phyloP scores from a whole-genome alignment of 1,140 invertebrate species.

The Paraescarpia echinospica region DNA sequence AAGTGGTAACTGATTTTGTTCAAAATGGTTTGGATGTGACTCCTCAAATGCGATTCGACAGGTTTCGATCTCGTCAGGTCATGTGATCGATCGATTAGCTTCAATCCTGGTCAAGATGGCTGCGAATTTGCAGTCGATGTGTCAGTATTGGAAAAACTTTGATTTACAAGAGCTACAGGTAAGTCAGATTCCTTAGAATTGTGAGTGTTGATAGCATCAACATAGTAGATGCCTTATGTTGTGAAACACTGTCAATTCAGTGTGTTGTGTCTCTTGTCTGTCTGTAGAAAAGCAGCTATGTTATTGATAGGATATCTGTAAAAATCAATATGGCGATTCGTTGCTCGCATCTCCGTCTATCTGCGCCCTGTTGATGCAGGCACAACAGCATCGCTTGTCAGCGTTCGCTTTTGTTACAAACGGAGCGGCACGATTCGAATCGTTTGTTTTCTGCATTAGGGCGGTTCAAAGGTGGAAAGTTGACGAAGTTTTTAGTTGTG shows the following conservation, averaged over 20 bases:
- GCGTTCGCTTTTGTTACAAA: neutral
- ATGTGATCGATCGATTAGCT: constrained; percentile 59
- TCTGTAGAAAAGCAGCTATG: constrained; percentile 12
- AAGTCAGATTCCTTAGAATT: constrained; percentile 29
- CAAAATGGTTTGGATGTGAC: neutral
- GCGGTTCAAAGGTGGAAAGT: neutral
- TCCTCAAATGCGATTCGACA: neutral
- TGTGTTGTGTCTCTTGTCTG: neutral
- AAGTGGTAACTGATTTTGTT: neutral
- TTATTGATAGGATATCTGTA: constrained; percentile 47
- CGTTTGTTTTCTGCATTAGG: neutral
- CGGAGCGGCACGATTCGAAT: neutral
- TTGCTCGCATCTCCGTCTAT: constrained; percentile 37
- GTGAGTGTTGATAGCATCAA: constrained; percentile 24
- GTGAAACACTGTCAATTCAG: constrained; percentile 18
- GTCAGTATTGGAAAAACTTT: constrained; percentile 61
- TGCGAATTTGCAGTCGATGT: constrained; percentile 61
- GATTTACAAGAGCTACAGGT: constrained; percentile 61
- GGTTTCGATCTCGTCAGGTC: constrained; percentile 37
- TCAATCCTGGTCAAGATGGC: constrained; percentile 49
- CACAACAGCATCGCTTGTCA: neutral
- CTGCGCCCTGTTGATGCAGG: constrained; percentile 27
- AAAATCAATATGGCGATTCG: constrained; percentile 49
- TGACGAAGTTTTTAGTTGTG: neutral
- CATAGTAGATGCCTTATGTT: constrained; percentile 6